phyloP scores from a whole-genome alignment of 1,140 invertebrate genomes.

The Tetramorium parvispinum region DNA sequence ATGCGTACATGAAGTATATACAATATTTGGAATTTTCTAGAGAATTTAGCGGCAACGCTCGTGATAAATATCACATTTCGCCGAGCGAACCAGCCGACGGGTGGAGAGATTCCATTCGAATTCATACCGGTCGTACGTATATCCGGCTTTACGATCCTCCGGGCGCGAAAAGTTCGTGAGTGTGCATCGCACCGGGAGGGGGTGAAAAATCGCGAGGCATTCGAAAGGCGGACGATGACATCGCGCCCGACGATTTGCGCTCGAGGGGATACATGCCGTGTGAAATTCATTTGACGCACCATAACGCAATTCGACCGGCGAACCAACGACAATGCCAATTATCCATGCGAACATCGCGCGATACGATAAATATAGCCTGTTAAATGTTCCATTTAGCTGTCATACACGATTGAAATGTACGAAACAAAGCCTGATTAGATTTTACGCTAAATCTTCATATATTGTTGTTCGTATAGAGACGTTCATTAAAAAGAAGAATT shows the following conservation, averaged over 20 bases:
- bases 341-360: background rate
- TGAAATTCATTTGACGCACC: slow-evolving; percentile 36
- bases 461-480: background rate
- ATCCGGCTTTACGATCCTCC: slow-evolving; percentile 53
- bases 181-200: background rate
- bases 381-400: background rate
- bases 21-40: slow-evolving; percentile 57
- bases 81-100: slow-evolving; percentile 25
- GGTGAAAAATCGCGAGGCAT: slow-evolving; percentile 47
- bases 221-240: slow-evolving; percentile 41
- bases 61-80: slow-evolving; percentile 52
- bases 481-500: background rate
- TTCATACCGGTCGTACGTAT: slow-evolving; percentile 53
- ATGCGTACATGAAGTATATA: slow-evolving; percentile 6
- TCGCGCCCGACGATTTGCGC: background rate
- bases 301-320: slow-evolving; percentile 32
- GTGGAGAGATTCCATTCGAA: slow-evolving; percentile 50
- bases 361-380: background rate
- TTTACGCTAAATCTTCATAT: background rate
- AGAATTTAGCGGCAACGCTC: slow-evolving; percentile 49
- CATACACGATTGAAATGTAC: background rate
- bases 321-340: slow-evolving; percentile 35
- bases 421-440: background rate
- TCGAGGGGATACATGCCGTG: slow-evolving; percentile 30
- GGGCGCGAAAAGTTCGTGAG: slow-evolving; percentile 34